A percentile compares a stretch with the other conserved stretches of the same genome.
phyloP scores from a whole-genome alignment of 1,140 invertebrate species.

The Ceratina australensis region DNA sequence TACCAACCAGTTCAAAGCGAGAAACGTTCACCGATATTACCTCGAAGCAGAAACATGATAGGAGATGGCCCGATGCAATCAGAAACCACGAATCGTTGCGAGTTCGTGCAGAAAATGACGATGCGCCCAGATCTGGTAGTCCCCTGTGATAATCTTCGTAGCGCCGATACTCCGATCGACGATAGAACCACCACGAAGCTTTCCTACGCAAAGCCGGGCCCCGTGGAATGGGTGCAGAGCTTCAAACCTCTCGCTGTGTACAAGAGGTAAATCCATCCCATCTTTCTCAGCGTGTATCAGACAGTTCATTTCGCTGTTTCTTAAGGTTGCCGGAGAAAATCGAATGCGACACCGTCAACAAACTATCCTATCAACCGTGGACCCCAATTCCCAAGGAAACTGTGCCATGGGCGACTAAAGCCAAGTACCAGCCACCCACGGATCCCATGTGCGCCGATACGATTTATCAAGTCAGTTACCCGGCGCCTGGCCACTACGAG shows the following conservation, averaged over 20 bases:
- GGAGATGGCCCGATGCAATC: slow-evolving; percentile 84
- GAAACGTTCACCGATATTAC: slow-evolving; percentile 67
- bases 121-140: slow-evolving; percentile 70
- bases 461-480: slow-evolving; percentile 78
- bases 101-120: slow-evolving; percentile 83
- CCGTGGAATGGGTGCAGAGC: slow-evolving; percentile 52
- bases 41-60: slow-evolving; percentile 57
- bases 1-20: slow-evolving; percentile 66
- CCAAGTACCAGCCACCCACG: slow-evolving; percentile 71
- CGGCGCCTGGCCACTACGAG: slow-evolving; percentile 77
- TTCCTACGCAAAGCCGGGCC: slow-evolving; percentile 67
- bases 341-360: slow-evolving; percentile 81
- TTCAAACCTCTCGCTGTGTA: slow-evolving; percentile 70
- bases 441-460: slow-evolving; percentile 76
- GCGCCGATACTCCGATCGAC: slow-evolving; percentile 71
- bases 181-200: slow-evolving; percentile 66
- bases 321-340: slow-evolving; percentile 80
- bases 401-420: slow-evolving; percentile 76
- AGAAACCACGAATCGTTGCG: slow-evolving; percentile 84
- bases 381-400: slow-evolving; percentile 69
- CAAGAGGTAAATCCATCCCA: slow-evolving; percentile 55
- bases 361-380: slow-evolving; percentile 80
- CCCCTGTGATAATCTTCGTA: slow-evolving; percentile 76
- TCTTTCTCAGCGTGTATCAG: background rate
- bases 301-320: background rate